Percentiles rank a stretch among this genome's conserved stretches.
Conservation (phyloP, 2,113 vertebrate genomes). For the Riparia riparia region DNA sequence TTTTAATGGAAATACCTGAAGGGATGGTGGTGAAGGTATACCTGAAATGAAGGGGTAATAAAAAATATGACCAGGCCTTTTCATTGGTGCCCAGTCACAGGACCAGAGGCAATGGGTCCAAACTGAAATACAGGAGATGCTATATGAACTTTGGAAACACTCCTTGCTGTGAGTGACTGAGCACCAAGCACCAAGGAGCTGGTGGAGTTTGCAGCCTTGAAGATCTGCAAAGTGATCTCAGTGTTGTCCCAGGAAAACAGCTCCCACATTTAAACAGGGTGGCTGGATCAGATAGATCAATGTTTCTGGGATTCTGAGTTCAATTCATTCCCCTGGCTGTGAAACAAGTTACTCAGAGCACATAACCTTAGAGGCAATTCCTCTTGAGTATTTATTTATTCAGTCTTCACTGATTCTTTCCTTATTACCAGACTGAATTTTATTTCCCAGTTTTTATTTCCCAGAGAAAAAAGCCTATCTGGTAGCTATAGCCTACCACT, state of each 20-base stretch:
- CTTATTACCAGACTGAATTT: background rate
- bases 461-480: background rate
- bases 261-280: background rate
- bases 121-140: background rate
- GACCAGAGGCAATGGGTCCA: background rate
- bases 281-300: background rate
- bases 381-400: background rate
- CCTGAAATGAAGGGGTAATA: background rate
- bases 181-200: background rate
- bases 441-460: background rate
- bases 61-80: background rate
- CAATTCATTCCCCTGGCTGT: background rate
- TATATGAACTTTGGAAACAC: background rate
- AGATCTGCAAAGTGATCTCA: background rate
- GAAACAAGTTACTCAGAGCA: background rate
- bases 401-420: background rate
- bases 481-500: background rate
- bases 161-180: background rate
- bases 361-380: background rate
- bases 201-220: rapidly evolving
- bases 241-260: background rate
- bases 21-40: background rate
- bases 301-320: background rate
- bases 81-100: background rate
- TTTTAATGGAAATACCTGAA: background rate